Conservation (phyloP, 2,113 vertebrate genomes). For the Vanacampus margaritifer region DNA sequence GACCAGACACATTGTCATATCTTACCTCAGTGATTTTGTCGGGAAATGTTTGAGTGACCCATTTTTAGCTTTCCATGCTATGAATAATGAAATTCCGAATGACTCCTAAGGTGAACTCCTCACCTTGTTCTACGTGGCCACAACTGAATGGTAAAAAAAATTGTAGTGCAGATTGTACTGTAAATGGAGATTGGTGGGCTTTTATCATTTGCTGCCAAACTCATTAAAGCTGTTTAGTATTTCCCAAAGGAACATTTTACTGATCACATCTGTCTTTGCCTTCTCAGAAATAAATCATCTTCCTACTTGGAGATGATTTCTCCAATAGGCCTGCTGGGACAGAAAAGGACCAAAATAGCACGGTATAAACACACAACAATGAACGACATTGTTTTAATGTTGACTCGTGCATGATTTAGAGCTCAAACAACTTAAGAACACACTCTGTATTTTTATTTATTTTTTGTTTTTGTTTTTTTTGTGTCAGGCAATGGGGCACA, state of each 20-base stretch:
- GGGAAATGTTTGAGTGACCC: slow-evolving; percentile 47
- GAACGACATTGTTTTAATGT: not conserved
- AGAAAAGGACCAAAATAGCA: not conserved
- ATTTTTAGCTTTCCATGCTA: slow-evolving; percentile 47
- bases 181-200: not conserved
- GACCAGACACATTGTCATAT: slow-evolving; percentile 26
- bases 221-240: slow-evolving; percentile 11
- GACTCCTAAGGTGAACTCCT: slow-evolving; percentile 33
- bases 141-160: slow-evolving; percentile 8
- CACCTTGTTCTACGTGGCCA: not conserved
- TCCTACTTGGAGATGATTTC: slow-evolving; percentile 3
- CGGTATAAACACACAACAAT: not conserved
- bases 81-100: slow-evolving; percentile 51
- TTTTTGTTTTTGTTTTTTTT: too few species aligned
- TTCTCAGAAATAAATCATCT: slow-evolving; percentile 3
- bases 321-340: slow-evolving; percentile 16
- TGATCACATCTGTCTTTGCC: slow-evolving; percentile 11
- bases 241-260: slow-evolving; percentile 22
- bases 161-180: not conserved
- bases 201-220: slow-evolving; percentile 7
- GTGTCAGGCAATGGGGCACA: too few species aligned
- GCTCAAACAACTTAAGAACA: not conserved
- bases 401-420: not conserved
- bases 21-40: slow-evolving; percentile 46
- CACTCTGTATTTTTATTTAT: too few species aligned